Percentiles rank a stretch among this genome's conserved stretches.
Evolutionary conservation across 92 coral and sea anemone genomes (phyloP).

Genomic region (Scolanthus callimorphus): DNA sequence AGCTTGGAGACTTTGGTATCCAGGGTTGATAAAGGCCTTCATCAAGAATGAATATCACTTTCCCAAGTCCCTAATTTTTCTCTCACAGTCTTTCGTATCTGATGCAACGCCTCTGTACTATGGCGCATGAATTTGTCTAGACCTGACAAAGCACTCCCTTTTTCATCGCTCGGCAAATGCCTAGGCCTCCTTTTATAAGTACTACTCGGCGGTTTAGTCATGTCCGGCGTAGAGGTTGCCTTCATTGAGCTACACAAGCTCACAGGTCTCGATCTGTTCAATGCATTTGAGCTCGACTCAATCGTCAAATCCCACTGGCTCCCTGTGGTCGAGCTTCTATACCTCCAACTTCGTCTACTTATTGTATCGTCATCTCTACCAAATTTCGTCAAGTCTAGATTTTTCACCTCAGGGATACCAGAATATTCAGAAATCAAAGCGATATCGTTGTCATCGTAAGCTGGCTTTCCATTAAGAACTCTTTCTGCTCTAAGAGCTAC

Average conservation of each 20-base stretch:
- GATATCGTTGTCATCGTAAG: conserved; percentile 71
- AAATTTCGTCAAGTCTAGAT: conserved; percentile 59
- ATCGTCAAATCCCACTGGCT: conserved; percentile 78
- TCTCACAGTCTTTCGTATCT: conserved; percentile 69
- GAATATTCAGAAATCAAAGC: conserved; percentile 79
- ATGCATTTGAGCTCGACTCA: conserved; percentile 30
- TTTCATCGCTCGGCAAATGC: conserved; percentile 66
- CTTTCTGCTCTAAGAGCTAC: conserved; percentile 91
- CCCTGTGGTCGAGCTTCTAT: conserved; percentile 56
- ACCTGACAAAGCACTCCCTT: conserved; percentile 25
- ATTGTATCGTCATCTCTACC: conserved; percentile 36
- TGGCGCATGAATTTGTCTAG: conserved; percentile 75
- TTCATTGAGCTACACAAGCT: conserved; percentile 6
- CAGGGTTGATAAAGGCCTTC: neutral
- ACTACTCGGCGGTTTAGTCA: conserved; percentile 24
- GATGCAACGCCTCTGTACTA: conserved; percentile 79
- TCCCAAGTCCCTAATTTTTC: conserved; percentile 51
- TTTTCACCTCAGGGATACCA: conserved; percentile 80
- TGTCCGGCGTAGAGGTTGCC: conserved; percentile 63
- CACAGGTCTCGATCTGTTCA: conserved; percentile 14
- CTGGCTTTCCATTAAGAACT: conserved; percentile 79
- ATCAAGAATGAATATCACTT: conserved; percentile 3
- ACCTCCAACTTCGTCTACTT: conserved; percentile 20
- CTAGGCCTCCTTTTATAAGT: conserved; percentile 32
- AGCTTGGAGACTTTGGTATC: too few species aligned